A percentile compares a stretch with the other conserved stretches of the same genome.
Evolutionary conservation across 2,113 vertebrate genomes (phyloP).

Genomic region (Nymphicus hollandicus): DNA sequence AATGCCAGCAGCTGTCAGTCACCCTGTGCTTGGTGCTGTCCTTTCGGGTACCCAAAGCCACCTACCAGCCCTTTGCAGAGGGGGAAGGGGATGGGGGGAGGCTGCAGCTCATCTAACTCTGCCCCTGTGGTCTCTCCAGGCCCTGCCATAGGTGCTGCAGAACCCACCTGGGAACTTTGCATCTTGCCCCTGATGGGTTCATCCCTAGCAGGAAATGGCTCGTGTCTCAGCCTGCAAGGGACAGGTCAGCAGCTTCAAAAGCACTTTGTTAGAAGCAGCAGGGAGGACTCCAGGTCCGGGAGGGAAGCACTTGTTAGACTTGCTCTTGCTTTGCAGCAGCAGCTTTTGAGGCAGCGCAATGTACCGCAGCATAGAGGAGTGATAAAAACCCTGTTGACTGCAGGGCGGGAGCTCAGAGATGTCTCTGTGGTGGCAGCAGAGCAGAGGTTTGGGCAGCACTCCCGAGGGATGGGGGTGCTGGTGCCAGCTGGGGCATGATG

Average conservation of each 20-base stretch:
- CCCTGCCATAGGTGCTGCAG: background rate
- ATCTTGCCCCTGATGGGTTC: background rate
- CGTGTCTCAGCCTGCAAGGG: background rate
- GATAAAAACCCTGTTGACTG: background rate
- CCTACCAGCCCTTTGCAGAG: background rate
- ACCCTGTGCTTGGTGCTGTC: background rate
- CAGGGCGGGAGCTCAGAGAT: background rate
- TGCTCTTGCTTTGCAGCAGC: background rate
- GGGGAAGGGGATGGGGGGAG: background rate
- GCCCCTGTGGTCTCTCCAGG: background rate
- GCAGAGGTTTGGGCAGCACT: background rate
- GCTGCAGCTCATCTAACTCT: background rate
- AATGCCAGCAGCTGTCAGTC: background rate
- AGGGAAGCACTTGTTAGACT: background rate
- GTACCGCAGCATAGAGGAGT: background rate
- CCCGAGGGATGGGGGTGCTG: background rate
- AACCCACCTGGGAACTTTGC: background rate
- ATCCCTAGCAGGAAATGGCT: background rate
- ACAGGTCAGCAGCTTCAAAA: background rate
- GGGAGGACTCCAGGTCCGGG: background rate
- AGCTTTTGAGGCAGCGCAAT: background rate
- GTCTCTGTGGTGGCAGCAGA: background rate
- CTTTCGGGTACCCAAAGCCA: background rate
- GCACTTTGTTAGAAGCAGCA: background rate
- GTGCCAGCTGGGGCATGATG: background rate